These are phyloP conservation scores for Diabrotica virgifera DNA, from an alignment of 1,140 invertebrate genomes.

Conservation along the genomic window DNA sequence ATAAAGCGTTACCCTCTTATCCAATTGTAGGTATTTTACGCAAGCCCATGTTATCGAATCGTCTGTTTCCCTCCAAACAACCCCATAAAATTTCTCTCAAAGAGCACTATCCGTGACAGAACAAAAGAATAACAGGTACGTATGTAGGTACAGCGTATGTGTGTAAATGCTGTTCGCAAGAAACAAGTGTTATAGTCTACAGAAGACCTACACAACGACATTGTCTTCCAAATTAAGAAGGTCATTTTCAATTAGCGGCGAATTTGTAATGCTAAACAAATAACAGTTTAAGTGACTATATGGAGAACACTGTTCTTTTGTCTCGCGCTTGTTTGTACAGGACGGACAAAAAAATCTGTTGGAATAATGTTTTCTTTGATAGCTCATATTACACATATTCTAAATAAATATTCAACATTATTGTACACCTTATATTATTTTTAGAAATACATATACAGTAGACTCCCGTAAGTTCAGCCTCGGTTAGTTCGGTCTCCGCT, in stretches of 20 bases:
- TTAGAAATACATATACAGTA: too few relatives aligned
- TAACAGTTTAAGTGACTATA: not conserved
- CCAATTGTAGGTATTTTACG: too few relatives aligned
- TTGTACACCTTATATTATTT: too few relatives aligned
- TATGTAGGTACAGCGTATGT: not conserved
- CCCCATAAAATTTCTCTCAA: too few relatives aligned
- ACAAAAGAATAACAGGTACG: constrained; percentile 7
- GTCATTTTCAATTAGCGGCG: not conserved
- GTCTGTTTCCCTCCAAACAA: too few relatives aligned
- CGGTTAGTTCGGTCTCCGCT: too few relatives aligned
- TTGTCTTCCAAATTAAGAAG: constrained; percentile 14
- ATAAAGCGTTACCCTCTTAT: too few relatives aligned
- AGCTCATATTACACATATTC: too few relatives aligned
- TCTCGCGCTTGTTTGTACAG: not conserved
- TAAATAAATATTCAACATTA: too few relatives aligned
- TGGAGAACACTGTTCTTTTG: not conserved
- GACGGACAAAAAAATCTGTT: constrained; percentile 8
- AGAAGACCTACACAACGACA: constrained; percentile 38
- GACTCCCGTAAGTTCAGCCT: too few relatives aligned
- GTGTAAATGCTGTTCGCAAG: not conserved
- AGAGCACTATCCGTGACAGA: not conserved
- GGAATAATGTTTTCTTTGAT: too few relatives aligned
- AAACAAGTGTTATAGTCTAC: constrained; percentile 9
- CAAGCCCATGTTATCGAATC: too few relatives aligned
- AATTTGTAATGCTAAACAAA: not conserved